These are phyloP conservation scores for Paedocypris sp. DNA, from an alignment of 2,113 vertebrate genomes.

Conservation along the genomic window DNA sequence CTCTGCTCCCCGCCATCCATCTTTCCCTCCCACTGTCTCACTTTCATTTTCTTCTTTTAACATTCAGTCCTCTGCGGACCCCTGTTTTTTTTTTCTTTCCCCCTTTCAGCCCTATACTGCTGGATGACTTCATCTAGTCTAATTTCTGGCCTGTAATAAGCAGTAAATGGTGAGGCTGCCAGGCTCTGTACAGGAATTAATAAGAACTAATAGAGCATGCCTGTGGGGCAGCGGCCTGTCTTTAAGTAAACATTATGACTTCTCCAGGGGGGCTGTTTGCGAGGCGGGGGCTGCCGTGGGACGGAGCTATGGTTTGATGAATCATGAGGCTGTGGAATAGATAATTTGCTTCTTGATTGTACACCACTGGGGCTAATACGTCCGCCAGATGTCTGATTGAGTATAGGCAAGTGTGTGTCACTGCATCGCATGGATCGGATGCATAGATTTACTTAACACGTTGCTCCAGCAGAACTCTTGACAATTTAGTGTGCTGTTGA, in stretches of 20 bases:
- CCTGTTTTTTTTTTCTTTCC: slow-evolving; percentile 37
- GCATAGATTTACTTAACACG: no score
- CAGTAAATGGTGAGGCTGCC: slow-evolving; percentile 56
- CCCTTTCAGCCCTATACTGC: slow-evolving; percentile 31
- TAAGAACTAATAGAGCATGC: slow-evolving; percentile 55
- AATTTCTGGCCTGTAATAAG: slow-evolving; percentile 59
- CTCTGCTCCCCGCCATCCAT: slow-evolving; percentile 2
- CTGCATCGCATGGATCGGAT: not conserved
- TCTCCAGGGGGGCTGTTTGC: slow-evolving; percentile 38
- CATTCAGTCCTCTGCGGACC: slow-evolving; percentile 32
- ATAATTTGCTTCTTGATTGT: slow-evolving; percentile 63
- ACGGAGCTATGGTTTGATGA: slow-evolving; percentile 51
- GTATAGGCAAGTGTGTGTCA: slow-evolving; percentile 33
- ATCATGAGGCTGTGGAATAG: slow-evolving; percentile 47
- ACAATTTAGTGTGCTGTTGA: no score
- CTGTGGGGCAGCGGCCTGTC: slow-evolving; percentile 50
- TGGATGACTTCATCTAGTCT: slow-evolving; percentile 58
- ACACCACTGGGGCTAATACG: slow-evolving; percentile 61
- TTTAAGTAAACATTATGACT: slow-evolving; percentile 62
- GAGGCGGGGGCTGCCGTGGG: slow-evolving; percentile 20
- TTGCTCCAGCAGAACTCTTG: no score
- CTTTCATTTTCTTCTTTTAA: slow-evolving; percentile 34
- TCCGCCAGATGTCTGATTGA: slow-evolving; percentile 57
- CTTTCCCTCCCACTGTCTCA: slow-evolving; percentile 19
- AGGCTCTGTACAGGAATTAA: slow-evolving; percentile 54